These are phyloP conservation scores for Cephus spinipes DNA, from an alignment of 2,888 invertebrate species.

Conservation along the genomic window DNA sequence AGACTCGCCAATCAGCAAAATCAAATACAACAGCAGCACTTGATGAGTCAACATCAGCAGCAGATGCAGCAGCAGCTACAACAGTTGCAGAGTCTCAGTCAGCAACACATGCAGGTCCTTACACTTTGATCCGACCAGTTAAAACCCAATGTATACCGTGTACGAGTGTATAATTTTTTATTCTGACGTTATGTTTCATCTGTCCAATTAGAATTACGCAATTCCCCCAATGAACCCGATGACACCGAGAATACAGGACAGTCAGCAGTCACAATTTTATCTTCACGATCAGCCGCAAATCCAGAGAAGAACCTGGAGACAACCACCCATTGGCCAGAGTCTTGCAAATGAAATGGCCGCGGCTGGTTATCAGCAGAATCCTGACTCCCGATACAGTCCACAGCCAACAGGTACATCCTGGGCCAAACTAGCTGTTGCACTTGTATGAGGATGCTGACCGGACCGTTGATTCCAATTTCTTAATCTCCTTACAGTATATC, in stretches of 20 bases:
- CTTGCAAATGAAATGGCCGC: constrained; percentile 61
- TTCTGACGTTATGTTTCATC: neutral
- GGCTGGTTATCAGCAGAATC: constrained; percentile 57
- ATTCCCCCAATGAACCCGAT: constrained; percentile 56
- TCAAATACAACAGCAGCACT: constrained; percentile 77
- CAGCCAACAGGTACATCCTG: constrained; percentile 48
- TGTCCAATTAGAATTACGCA: constrained; percentile 49
- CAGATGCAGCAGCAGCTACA: constrained; percentile 72
- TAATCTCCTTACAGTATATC: constrained; percentile 47
- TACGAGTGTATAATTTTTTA: no score
- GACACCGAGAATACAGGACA: constrained; percentile 53
- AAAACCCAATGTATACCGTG: no score
- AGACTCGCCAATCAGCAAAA: constrained; percentile 86
- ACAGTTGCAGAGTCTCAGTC: constrained; percentile 67
- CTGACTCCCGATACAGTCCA: constrained; percentile 57
- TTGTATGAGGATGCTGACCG: no score
- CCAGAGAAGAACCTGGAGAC: constrained; percentile 69
- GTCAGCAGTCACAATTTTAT: constrained; percentile 77
- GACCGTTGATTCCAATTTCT: no score
- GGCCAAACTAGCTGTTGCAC: neutral
- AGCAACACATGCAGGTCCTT: constrained; percentile 59
- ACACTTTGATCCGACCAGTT: no score
- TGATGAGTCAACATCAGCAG: constrained; percentile 70
- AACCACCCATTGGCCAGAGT: constrained; percentile 65
- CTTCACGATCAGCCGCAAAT: constrained; percentile 76